Base-by-base conservation (phyloP, 2,797 vertebrate species). In the Labroides dimidiatus region DNA sequence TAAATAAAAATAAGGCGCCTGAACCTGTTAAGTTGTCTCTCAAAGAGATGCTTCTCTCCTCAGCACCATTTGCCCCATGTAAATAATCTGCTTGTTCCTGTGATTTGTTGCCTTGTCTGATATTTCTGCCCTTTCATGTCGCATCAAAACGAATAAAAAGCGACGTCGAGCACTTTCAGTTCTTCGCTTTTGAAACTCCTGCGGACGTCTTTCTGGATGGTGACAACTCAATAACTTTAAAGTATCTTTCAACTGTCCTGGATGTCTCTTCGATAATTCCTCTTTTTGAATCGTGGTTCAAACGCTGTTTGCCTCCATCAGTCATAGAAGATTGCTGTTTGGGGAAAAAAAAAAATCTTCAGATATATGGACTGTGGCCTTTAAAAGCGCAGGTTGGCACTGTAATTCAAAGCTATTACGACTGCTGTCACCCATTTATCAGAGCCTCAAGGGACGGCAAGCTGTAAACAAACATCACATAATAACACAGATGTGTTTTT, bases 231-330 rank as follows among this genome's bases (percentile, higher is more conserved):
- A 9, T 74, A 43, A 69, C 51, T 51, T 37, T 20, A 64, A 69
- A 56, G 55, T 43, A 50, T 63, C 41, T 76, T 77, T 75, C 56
- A 78, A 81, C 63, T 64, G 68, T 74, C 77, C 47, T 23, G 45
- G 66, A 47, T 60, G 70, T 72, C 48, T 47, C 55, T 27, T 57
- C 69, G 42, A 70, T 81, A 17, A 64, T 71, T 80, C 52, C 12
- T 64, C 50, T 45, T 58, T 72, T 37, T 78, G 63, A 81, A 71
- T 76, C 19, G 67, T 54, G 17, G 13, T 44, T 66, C 43, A 57
- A 73, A 52, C 77, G 33, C 30, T 53, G 49, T 72, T 64, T 23
- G 17, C 16, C 1, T 11, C n/a, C 43, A 43, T 70, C 73, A 64
- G 24, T 75, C 64, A 52, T 17, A 23, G 62, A 63, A 47, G 19